These are phyloP conservation scores for Cotesia chilonis DNA, from an alignment of 1,140 invertebrate genomes.

Conservation along the genomic window DNA sequence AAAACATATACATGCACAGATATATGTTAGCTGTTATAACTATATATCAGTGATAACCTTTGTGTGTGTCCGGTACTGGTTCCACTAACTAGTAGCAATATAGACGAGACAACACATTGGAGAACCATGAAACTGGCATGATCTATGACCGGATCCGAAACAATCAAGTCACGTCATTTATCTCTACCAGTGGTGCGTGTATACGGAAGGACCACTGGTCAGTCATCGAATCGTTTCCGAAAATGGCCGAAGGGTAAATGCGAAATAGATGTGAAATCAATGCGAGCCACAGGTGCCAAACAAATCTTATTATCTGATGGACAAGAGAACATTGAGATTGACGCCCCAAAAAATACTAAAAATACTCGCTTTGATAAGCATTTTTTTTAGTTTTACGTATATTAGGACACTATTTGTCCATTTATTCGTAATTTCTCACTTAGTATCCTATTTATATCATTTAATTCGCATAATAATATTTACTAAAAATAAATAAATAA, in stretches of 20 bases:
- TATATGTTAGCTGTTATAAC: no score
- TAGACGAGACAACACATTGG: not conserved
- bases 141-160: slow-evolving; percentile 13
- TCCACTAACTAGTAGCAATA: not conserved
- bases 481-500: no score
- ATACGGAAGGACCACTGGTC: slow-evolving; percentile 11
- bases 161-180: slow-evolving; percentile 20
- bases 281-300: slow-evolving; percentile 22
- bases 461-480: no score
- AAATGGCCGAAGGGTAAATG: not conserved
- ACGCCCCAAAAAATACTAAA: no score
- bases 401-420: no score
- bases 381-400: no score
- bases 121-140: slow-evolving; percentile 3
- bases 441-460: no score
- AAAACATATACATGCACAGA: no score
- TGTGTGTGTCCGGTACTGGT: not conserved
- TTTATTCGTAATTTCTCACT: no score
- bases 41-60: no score
- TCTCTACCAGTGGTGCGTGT: not conserved
- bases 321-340: no score
- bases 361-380: no score
- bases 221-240: slow-evolving; percentile 18
- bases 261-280: slow-evolving; percentile 2
- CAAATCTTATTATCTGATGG: slow-evolving; percentile 6